Base-by-base conservation (phyloP, 2,888 invertebrate species). In the Drosophila macrospina region DNA sequence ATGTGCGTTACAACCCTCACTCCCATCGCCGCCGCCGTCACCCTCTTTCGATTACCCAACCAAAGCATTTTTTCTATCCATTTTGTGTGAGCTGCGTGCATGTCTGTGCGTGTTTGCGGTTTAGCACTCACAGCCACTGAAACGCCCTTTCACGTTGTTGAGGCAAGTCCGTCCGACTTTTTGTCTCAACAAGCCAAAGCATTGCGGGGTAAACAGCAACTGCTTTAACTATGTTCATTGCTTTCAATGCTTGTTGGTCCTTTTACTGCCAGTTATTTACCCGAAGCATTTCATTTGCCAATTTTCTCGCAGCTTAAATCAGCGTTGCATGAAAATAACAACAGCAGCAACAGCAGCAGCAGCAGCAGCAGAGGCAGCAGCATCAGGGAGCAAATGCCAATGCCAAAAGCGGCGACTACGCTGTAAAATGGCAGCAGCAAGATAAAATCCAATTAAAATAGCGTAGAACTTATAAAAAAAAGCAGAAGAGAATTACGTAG, bases 401-500 rank as follows among this genome's bases (percentile, higher is more conserved):
- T 42, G 55, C 36, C 50, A 64, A 65, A 54, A 69, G 65, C 52
- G 44, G 48, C 42, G 37, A 71, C 57, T 42, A 60, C 37, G 62
- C 42, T 67, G 77, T 74, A 66, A 79, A 88, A 74, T 69, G 69
- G 84, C 64, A 71, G 78, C 80, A 45, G 62, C 80, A 84, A 74
- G 84, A 88, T 83, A 86, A 86, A 83, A 83, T 88, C 82, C 82
- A 83, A 88, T 83, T 83, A 88, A 83, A 83, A 83, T 77, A 73
- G 80, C 70, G 73, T 37, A 68, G 61, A 83, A 83, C 59, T 83
- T 71, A 59, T 64, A 68, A 57, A 66, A 63, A 61, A 52, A 63
- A 61, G 50, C 36, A 6, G 41, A 37, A 28, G 47, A 39, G 42
- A 60, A 34, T 30, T 13, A 42, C 45, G 48, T 54, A n/a, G 41